phyloP scores from a whole-genome alignment of 1,140 invertebrate species.

The Euura lappo region DNA sequence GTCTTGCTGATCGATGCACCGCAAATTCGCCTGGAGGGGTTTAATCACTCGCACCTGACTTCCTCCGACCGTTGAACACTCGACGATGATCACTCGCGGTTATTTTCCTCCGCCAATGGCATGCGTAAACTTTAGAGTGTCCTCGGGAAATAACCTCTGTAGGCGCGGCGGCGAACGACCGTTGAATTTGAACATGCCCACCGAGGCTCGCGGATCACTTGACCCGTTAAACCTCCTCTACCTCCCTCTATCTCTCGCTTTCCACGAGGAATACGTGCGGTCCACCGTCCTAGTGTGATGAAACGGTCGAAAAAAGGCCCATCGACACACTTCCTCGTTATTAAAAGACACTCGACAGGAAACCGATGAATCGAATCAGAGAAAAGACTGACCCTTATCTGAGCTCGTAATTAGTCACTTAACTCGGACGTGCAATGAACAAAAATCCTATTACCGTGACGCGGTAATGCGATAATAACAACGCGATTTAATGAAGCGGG shows the following conservation, averaged over 20 bases:
- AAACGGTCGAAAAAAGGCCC: too few species aligned
- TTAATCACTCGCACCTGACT: not conserved
- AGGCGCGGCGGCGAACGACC: not conserved
- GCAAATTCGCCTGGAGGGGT: not conserved
- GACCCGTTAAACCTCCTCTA: not conserved
- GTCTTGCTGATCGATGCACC: not conserved
- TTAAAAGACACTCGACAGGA: not conserved
- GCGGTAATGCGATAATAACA: slow-evolving; percentile 3
- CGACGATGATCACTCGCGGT: too few species aligned
- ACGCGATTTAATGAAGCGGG: too few species aligned
- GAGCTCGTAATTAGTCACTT: not conserved
- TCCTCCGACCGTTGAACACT: too few species aligned
- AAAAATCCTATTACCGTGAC: not conserved
- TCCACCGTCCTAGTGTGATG: too few species aligned
- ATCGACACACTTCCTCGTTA: too few species aligned
- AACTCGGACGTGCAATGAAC: not conserved
- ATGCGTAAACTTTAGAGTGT: too few species aligned
- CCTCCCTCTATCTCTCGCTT: not conserved
- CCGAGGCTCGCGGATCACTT: not conserved
- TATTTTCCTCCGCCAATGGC: too few species aligned
- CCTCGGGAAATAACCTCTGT: not conserved
- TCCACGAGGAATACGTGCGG: too few species aligned
- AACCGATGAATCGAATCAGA: not conserved
- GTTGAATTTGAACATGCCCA: not conserved
- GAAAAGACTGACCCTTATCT: not conserved